phyloP scores from a whole-genome alignment of 2,797 vertebrate genomes.

The Botia almorhae region DNA sequence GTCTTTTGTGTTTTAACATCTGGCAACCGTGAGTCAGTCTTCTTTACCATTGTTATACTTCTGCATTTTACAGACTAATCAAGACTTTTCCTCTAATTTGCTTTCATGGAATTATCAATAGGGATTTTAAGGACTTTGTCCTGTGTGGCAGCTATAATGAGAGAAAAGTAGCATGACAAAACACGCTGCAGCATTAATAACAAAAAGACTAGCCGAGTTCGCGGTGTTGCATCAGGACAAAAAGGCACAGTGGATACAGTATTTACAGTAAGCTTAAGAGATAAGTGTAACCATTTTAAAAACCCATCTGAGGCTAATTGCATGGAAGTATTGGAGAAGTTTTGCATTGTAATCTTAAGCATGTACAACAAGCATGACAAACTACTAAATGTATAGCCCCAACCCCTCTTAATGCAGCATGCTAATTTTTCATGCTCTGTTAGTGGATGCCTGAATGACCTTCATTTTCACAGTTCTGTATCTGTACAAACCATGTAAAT shows the following conservation, averaged over 20 bases:
- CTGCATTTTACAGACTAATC: conserved; percentile 30
- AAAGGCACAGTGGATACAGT: conserved; percentile 10
- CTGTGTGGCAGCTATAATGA: conserved; percentile 18
- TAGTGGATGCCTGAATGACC: neutral
- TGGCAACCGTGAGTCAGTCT: conserved; percentile 68
- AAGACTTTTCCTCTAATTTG: conserved; percentile 35
- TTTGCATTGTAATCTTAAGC: conserved; percentile 7
- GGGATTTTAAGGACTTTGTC: conserved; percentile 31
- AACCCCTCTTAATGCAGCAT: neutral
- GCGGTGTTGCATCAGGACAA: neutral
- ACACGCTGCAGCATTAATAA: conserved; percentile 5
- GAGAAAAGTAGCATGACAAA: conserved; percentile 7
- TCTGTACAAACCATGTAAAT: neutral
- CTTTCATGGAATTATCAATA: conserved; percentile 21
- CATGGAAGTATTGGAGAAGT: neutral
- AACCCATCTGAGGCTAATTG: neutral
- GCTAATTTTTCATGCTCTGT: neutral
- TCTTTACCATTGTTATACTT: conserved; percentile 60
- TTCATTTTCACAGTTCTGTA: neutral
- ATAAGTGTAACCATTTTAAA: neutral
- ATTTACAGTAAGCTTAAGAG: conserved; percentile 22
- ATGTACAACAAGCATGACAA: neutral
- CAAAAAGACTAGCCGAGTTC: neutral
- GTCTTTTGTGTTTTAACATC: conserved; percentile 68
- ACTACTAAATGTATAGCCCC: neutral